phyloP scores from a whole-genome alignment of 2,888 invertebrate genomes.

The Agrochola litura region DNA sequence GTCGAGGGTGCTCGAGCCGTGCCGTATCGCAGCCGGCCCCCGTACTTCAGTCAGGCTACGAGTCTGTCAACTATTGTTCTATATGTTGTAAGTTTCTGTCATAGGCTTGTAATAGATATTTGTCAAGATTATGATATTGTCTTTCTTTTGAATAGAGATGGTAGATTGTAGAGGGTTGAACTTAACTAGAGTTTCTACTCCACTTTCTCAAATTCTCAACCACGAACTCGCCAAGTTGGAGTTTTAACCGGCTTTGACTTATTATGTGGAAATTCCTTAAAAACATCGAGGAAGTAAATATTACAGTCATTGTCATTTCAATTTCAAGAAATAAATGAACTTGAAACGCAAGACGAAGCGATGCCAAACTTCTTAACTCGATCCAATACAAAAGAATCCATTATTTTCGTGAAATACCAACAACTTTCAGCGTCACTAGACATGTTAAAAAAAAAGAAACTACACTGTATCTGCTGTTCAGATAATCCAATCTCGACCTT shows the following conservation, averaged over 20 bases:
- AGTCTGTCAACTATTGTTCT: conserved; percentile 22
- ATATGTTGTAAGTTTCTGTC: conserved; percentile 16
- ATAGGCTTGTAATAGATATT: conserved; percentile 4
- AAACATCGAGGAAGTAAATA: neutral
- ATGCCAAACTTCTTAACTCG: conserved; percentile 1
- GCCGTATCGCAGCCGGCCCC: conserved; percentile 73
- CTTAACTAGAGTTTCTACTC: neutral
- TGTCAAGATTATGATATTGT: conserved; percentile 1
- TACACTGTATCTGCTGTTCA: conserved; percentile 10
- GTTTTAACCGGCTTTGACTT: neutral
- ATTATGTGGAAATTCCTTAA: neutral
- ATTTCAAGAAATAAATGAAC: conserved; percentile 21
- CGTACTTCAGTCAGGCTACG: conserved; percentile 28
- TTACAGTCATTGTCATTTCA: neutral
- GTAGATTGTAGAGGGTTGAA: neutral
- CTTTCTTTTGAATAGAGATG: neutral
- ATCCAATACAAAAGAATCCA: conserved; percentile 58
- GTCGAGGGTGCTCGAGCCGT: conserved; percentile 69
- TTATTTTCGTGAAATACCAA: conserved; percentile 62
- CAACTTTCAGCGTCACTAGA: conserved; percentile 45
- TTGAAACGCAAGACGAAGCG: conserved; percentile 1
- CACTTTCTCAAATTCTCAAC: neutral
- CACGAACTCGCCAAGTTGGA: too few species aligned
- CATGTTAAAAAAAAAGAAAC: conserved; percentile 47
- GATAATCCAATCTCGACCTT: conserved; percentile 51